Conservation (phyloP, 2,888 invertebrate genomes). For the Drosophila rubida region DNA sequence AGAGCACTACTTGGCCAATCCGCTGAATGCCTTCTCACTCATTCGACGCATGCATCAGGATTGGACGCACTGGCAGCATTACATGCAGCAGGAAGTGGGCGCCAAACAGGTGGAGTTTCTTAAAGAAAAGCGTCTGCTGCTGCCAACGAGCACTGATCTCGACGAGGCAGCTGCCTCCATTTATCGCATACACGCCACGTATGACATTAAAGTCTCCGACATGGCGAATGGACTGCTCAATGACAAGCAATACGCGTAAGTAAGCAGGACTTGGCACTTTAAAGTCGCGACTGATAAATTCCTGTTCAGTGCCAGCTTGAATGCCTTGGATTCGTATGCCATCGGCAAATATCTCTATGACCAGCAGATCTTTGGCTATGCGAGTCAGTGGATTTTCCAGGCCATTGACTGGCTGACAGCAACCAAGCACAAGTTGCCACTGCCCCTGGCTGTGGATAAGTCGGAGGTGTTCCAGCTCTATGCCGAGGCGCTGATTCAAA, state of each 20-base stretch:
- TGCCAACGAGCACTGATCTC: conserved; percentile 94
- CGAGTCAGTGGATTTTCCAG: conserved; percentile 71
- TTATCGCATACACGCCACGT: conserved; percentile 95
- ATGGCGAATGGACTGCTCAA: conserved; percentile 93
- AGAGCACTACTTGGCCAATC: conserved; percentile 76
- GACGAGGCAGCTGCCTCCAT: conserved; percentile 96
- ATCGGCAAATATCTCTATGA: conserved; percentile 70
- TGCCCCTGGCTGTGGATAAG: conserved; percentile 33
- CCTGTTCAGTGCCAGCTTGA: conserved; percentile 64
- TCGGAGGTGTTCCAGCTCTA: conserved; percentile 64
- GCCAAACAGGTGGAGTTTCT: conserved; percentile 49
- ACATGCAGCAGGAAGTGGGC: conserved; percentile 67
- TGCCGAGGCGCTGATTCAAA: conserved; percentile 68
- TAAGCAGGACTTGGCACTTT: background rate
- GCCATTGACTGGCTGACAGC: conserved; percentile 48
- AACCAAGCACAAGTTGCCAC: background rate
- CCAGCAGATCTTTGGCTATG: conserved; percentile 41
- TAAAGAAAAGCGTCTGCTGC: conserved; percentile 32
- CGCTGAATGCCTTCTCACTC: conserved; percentile 74
- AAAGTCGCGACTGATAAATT: background rate
- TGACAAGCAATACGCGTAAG: conserved; percentile 90
- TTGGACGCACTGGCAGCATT: conserved; percentile 76
- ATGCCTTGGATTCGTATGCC: conserved; percentile 70
- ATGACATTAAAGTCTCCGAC: conserved; percentile 92
- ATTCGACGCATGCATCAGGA: conserved; percentile 79